phyloP scores from a whole-genome alignment of 2,797 vertebrate genomes.

The Schizopygopsis malacanthus region DNA sequence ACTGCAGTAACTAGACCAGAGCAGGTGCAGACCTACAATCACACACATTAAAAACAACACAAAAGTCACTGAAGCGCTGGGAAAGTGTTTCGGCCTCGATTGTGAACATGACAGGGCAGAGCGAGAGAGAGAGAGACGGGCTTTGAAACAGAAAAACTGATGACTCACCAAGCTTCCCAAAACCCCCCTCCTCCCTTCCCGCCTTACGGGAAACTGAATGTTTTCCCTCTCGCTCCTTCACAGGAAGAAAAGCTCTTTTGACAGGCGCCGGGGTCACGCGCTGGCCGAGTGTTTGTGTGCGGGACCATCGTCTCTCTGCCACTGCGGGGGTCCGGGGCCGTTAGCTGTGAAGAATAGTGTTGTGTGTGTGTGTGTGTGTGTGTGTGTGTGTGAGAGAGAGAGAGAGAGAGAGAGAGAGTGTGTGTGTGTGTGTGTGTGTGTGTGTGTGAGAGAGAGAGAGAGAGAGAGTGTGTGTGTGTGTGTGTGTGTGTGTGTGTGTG shows the following conservation, averaged over 20 bases:
- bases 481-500: background rate
- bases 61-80: conserved; percentile 46
- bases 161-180: conserved; percentile 85
- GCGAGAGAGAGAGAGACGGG: conserved; percentile 1
- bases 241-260: conserved; percentile 69
- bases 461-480: too few species aligned
- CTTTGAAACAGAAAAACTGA: conserved; percentile 80
- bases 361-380: conserved; percentile 9
- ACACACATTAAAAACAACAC: conserved; percentile 37
- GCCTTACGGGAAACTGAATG: conserved; percentile 83
- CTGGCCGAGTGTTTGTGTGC: conserved; percentile 75
- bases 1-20: conserved; percentile 49
- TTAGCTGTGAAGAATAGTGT: background rate
- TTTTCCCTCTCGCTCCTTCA: conserved; percentile 51
- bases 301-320: conserved; percentile 59
- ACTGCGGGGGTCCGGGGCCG: conserved; percentile 3
- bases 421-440: too few species aligned
- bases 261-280: conserved; percentile 68
- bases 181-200: conserved; percentile 72
- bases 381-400: conserved; percentile 5
- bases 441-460: too few species aligned
- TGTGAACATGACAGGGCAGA: conserved; percentile 28
- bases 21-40: conserved; percentile 55
- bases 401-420: too few species aligned
- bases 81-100: conserved; percentile 13